A percentile compares a stretch with the other conserved stretches of the same genome.
These are phyloP conservation scores for Drosophila koepferae DNA, from an alignment of 2,888 invertebrate genomes.

Conservation along the genomic window DNA sequence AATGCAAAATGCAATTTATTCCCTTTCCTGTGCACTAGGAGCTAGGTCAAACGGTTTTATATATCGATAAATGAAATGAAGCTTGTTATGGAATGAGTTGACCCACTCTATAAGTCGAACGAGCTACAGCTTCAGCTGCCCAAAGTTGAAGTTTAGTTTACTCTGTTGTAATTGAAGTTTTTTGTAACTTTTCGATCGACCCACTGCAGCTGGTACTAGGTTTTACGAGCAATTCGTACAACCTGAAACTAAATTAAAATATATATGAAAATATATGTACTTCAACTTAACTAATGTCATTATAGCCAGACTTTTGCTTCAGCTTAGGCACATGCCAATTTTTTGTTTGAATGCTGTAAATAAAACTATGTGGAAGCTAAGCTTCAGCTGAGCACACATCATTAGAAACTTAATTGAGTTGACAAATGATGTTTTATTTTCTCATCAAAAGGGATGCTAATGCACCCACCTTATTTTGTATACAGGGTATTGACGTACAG, in stretches of 20 bases:
- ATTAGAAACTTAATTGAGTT: neutral
- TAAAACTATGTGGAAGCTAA: neutral
- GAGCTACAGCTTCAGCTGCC: neutral
- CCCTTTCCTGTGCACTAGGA: neutral
- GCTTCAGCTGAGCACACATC: neutral
- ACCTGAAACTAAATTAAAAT: neutral
- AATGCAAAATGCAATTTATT: neutral
- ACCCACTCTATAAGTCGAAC: neutral
- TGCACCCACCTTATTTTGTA: neutral
- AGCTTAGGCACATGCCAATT: neutral
- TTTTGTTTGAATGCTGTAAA: neutral
- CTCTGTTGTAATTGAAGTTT: neutral
- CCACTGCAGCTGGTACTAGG: neutral
- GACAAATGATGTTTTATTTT: neutral
- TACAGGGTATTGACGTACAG: slow-evolving; percentile 24
- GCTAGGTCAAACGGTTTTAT: neutral
- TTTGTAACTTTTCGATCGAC: neutral
- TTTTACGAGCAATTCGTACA: neutral
- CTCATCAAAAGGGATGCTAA: neutral
- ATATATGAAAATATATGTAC: neutral
- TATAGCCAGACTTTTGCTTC: neutral
- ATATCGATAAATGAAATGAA: neutral
- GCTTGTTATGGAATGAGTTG: neutral
- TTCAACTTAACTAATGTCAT: neutral
- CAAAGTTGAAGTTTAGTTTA: neutral